Evolutionary conservation across 2,113 vertebrate species (phyloP).

Genomic region (Helogale parvula): DNA sequence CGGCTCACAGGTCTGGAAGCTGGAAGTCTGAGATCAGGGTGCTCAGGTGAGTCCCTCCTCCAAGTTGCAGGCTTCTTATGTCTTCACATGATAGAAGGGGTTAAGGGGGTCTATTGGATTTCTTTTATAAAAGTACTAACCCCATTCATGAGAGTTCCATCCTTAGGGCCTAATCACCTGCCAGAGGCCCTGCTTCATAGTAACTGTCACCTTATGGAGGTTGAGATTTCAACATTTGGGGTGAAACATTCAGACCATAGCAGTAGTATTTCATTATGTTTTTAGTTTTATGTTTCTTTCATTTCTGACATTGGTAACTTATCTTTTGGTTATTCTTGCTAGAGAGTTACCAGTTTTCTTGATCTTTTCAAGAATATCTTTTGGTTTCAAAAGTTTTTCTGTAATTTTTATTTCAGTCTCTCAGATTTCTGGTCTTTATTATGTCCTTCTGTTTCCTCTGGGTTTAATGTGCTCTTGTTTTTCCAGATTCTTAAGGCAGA

Average conservation of each 20-base stretch:
- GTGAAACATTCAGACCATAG: background rate
- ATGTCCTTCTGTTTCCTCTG: background rate
- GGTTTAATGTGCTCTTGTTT: background rate
- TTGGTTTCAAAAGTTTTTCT: background rate
- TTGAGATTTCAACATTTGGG: background rate
- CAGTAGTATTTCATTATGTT: background rate
- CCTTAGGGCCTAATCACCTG: background rate
- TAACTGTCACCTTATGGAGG: background rate
- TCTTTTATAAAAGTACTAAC: background rate
- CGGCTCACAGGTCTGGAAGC: background rate
- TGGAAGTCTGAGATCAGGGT: background rate
- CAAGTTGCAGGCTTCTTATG: background rate
- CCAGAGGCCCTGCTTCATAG: background rate
- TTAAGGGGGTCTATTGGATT: background rate
- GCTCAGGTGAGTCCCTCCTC: background rate
- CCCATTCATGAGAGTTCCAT: background rate
- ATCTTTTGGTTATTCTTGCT: background rate
- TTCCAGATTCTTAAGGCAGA: background rate
- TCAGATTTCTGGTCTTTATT: background rate
- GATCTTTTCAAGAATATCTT: background rate
- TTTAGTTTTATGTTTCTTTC: background rate
- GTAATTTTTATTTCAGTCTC: background rate
- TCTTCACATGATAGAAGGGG: background rate
- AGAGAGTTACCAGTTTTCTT: background rate
- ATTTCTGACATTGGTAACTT: background rate